These are phyloP conservation scores for Crenuchus spilurus DNA, from an alignment of 2,797 vertebrate genomes.

Conservation along the genomic window DNA sequence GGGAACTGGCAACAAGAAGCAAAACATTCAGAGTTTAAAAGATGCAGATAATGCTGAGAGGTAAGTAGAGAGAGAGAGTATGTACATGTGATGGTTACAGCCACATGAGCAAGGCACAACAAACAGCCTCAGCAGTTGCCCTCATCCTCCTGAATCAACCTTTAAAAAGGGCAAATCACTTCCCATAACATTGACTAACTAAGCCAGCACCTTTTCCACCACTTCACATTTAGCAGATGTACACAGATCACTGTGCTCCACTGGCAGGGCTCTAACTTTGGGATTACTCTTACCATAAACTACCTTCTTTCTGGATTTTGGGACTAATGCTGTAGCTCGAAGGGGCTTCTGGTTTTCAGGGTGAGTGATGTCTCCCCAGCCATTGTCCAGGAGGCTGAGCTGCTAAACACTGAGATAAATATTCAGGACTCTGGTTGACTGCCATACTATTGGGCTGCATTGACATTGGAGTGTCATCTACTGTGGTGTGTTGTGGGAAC, in stretches of 20 bases:
- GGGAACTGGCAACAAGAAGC: no score
- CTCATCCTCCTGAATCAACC: slow-evolving; percentile 71
- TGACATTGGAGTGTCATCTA: no score
- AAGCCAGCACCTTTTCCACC: not conserved
- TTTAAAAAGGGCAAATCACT: slow-evolving; percentile 43
- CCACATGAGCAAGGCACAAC: slow-evolving; percentile 51
- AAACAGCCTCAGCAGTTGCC: slow-evolving; percentile 72
- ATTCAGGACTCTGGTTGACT: no score
- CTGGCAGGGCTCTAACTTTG: not conserved
- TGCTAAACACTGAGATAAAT: no score
- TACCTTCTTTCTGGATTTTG: not conserved
- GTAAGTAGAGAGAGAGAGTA: slow-evolving; percentile 1
- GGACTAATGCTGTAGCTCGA: not conserved
- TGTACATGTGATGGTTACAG: not conserved
- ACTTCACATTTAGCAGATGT: not conserved
- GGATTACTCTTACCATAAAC: not conserved
- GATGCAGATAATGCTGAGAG: no score
- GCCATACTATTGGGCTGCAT: not conserved
- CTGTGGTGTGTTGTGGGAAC: no score
- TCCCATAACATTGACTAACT: slow-evolving; percentile 66
- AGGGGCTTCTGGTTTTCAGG: not conserved
- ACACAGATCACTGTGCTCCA: not conserved
- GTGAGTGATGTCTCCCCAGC: not conserved
- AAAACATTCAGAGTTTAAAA: no score
- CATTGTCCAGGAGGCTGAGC: not conserved